Base-by-base conservation (phyloP, 2,888 invertebrate species). In the Amphipyra berbera region DNA sequence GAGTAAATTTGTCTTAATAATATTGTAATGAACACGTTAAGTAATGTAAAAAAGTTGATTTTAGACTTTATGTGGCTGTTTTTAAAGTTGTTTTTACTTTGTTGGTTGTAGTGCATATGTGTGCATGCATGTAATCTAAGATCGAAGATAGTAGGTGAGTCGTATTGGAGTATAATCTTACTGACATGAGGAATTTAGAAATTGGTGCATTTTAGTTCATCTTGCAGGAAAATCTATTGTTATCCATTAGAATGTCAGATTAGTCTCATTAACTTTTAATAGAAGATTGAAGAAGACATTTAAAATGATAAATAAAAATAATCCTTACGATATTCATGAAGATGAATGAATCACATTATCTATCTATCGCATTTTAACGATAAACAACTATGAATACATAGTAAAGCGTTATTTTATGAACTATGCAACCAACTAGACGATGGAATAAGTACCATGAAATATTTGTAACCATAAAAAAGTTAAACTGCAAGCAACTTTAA, bases 111-210 rank as follows among this genome's bases (percentile, higher is more conserved):
- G 14, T 38, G 54, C 38, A 44, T 38, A 38, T 9, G 35, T 27
- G 27, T 15, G 33, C 41, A 42, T 76, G 62, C 37, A 10, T 40
- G 54, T 61, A 62, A 59, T 71, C 59, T 60, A 12, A 72, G 76
- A 76, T 76, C 10, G 14, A 21, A 55, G 67, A 72, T 44, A 58
- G 40, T 52, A 38, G 54, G 50, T 57, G 30, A 63, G 46, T 40
- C 57, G 53, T 37, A 73, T 61, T 57, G 55, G 42, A 41, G 12
- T 42, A 61, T 52, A 40, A 47, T 67, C 53, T 62, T 56, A 70
- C 52, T 55, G 52, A 66, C 58, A 63, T 37, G 42, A 61, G 40
- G 55, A 61, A 70, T 75, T 70, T 66, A 75, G 72, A 76, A 78
- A 76, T 66, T 67, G 12, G 44, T 37, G 13, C 37, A 15, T 45